phyloP scores from a whole-genome alignment of 2,797 vertebrate species.

The Typhlichthys eigenmanni region DNA sequence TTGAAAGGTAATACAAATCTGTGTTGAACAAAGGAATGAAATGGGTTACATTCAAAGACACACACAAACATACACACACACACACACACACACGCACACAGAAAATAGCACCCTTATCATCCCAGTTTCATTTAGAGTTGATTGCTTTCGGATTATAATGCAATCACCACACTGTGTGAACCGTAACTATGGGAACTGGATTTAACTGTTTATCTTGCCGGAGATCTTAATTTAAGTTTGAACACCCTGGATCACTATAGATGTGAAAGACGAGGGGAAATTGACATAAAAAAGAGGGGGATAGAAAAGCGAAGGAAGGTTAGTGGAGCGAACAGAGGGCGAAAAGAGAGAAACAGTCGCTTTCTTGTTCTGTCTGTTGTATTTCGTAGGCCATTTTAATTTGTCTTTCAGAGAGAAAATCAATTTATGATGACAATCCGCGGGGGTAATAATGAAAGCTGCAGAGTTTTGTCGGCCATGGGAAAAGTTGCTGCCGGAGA shows the following conservation, averaged over 20 bases:
- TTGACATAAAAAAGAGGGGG: constrained; percentile 84
- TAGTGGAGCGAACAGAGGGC: constrained; percentile 65
- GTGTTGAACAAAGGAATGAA: constrained; percentile 83
- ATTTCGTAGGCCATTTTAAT: constrained; percentile 96
- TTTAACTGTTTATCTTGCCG: constrained; percentile 99
- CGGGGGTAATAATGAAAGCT: constrained; percentile 87
- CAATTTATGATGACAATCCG: constrained; percentile 99
- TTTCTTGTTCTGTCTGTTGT: constrained; percentile 95
- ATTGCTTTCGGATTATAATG: constrained; percentile 99
- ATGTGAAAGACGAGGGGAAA: constrained; percentile 94
- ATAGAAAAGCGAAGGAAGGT: constrained; percentile 84
- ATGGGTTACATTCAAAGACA: constrained; percentile 64
- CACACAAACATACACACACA: constrained; percentile 26
- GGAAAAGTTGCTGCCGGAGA: constrained; percentile 93
- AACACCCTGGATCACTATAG: constrained; percentile 99
- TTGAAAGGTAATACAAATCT: constrained; percentile 99
- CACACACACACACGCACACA: constrained; percentile 48
- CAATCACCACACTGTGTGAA: constrained; percentile 99
- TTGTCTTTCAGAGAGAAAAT: constrained; percentile 98
- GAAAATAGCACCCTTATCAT: constrained; percentile 99
- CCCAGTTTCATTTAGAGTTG: constrained; percentile 99
- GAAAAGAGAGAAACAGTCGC: constrained; percentile 88
- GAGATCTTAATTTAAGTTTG: constrained; percentile 99
- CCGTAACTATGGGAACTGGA: constrained; percentile 99
- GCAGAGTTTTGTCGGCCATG: constrained; percentile 86